Evolutionary conservation across 1,140 invertebrate genomes (phyloP).

Genomic region (Bicyclus anynana): DNA sequence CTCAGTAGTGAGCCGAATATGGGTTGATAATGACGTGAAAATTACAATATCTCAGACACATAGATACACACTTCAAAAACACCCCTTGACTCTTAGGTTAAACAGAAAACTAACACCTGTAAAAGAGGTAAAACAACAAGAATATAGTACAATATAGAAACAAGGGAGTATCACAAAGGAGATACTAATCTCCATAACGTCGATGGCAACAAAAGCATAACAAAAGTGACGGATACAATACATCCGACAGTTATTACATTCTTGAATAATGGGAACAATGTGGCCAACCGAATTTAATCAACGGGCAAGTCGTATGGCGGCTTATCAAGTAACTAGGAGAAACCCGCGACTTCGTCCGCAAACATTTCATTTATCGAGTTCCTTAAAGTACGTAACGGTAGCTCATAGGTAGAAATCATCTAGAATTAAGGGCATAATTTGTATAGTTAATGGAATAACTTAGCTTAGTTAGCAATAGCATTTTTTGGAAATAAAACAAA

Average conservation of each 20-base stretch:
- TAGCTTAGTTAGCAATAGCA: no score
- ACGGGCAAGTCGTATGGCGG: slow-evolving; percentile 25
- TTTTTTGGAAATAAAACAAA: no score
- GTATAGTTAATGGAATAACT: no score
- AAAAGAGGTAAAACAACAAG: not conserved
- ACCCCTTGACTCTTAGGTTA: no score
- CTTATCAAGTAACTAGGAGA: not conserved
- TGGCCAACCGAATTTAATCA: slow-evolving; percentile 50
- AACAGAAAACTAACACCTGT: no score
- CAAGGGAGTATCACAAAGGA: slow-evolving; percentile 18
- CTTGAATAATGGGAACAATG: slow-evolving; percentile 50
- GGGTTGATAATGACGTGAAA: no score
- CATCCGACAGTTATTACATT: slow-evolving; percentile 56
- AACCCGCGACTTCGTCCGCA: slow-evolving; percentile 1
- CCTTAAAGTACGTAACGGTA: no score
- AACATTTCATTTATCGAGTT: not conserved
- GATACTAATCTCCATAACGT: slow-evolving; percentile 28
- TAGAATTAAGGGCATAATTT: no score
- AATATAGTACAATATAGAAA: not conserved
- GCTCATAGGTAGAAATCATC: no score
- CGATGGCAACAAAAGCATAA: slow-evolving; percentile 37
- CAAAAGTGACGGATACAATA: slow-evolving; percentile 45
- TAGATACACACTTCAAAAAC: no score
- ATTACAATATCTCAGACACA: no score
- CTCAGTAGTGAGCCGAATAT: no score